Conservation (phyloP, 2,888 invertebrate species). For the Caenorhabditis macrosperma region DNA sequence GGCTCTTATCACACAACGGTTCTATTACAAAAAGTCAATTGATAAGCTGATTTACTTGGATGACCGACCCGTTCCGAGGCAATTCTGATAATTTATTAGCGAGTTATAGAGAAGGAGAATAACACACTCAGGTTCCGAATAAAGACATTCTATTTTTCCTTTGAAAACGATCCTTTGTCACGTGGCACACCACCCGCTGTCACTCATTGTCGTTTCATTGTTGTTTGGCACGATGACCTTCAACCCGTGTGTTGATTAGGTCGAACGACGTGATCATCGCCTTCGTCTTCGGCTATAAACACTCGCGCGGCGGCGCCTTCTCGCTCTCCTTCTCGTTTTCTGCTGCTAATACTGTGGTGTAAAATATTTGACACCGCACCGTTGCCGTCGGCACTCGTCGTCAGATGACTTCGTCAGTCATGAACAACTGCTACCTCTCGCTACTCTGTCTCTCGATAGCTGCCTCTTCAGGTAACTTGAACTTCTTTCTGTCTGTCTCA, state of each 20-base stretch:
- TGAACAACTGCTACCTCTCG: slow-evolving; percentile 21
- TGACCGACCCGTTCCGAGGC: slow-evolving; percentile 28
- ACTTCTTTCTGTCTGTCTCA: background rate
- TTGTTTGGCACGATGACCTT: slow-evolving; percentile 17
- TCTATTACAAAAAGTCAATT: slow-evolving; percentile 51
- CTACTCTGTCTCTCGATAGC: background rate
- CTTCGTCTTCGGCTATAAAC: slow-evolving; percentile 22
- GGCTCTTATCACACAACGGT: slow-evolving; percentile 47
- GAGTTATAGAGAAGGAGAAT: background rate
- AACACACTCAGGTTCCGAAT: slow-evolving; percentile 8
- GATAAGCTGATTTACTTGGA: slow-evolving; percentile 30
- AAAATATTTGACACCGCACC: slow-evolving; percentile 15
- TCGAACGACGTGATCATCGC: slow-evolving; percentile 48
- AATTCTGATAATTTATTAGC: background rate
- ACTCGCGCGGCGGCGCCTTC: slow-evolving; percentile 5
- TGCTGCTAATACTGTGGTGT: slow-evolving; percentile 26
- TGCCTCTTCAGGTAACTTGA: slow-evolving; percentile 1
- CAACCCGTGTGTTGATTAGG: slow-evolving; percentile 39
- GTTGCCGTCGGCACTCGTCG: background rate
- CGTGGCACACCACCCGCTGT: background rate
- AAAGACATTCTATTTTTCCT: background rate
- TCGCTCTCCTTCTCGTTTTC: slow-evolving; percentile 30
- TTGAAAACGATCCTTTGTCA: background rate
- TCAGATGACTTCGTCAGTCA: slow-evolving; percentile 2
- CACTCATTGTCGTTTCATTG: background rate